phyloP scores from a whole-genome alignment of 2,113 vertebrate genomes.

The Sturnira hondurensis region DNA sequence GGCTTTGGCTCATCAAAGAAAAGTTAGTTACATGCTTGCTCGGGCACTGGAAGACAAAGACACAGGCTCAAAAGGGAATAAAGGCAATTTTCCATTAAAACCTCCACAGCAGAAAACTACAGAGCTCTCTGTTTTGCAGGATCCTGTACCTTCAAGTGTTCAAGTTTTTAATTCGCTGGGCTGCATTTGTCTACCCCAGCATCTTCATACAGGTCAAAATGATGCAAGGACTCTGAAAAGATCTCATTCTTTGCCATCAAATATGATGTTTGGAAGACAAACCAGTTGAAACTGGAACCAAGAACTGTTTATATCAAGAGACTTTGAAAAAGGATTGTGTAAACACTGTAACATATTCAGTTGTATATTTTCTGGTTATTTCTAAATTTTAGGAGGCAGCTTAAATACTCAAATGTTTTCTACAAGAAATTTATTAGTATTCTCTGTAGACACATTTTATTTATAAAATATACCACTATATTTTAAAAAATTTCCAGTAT shows the following conservation, averaged over 20 bases:
- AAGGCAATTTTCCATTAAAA: not conserved
- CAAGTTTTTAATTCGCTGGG: not conserved
- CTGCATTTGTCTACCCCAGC: not conserved
- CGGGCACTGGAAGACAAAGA: slow-evolving; percentile 84
- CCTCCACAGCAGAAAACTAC: not conserved
- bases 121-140: fast-evolving
- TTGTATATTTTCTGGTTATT: not conserved
- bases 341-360: not conserved
- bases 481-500: not conserved
- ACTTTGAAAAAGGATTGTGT: not conserved
- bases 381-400: slow-evolving; percentile 12
- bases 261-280: not conserved
- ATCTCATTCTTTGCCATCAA: slow-evolving; percentile 69
- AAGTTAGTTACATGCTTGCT: slow-evolving; percentile 95
- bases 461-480: slow-evolving; percentile 17
- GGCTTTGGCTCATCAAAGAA: slow-evolving; percentile 93
- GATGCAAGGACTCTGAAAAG: not conserved
- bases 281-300: not conserved
- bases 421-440: slow-evolving; percentile 18
- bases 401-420: slow-evolving; percentile 8
- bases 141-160: not conserved
- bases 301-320: not conserved
- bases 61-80: slow-evolving; percentile 31
- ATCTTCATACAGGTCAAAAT: not conserved
- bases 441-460: not conserved